Base-by-base conservation (phyloP, 1,140 invertebrate genomes). In the Drosophila bocki region DNA sequence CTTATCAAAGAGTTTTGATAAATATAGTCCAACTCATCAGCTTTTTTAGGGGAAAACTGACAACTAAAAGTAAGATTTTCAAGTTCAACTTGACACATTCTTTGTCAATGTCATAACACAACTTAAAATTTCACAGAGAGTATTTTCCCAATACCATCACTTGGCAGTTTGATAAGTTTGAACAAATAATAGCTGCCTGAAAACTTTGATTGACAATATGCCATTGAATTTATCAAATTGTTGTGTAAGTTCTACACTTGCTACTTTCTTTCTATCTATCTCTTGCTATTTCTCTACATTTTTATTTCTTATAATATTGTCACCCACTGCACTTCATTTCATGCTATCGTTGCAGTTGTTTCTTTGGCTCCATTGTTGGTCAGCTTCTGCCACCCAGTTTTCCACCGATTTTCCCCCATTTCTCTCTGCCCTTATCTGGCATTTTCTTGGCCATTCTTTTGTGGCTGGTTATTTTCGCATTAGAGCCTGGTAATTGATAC, bases 401-500 rank as follows among this genome's bases (percentile, higher is more conserved):
- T 62, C 37, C 45, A 33, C n/a, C 22, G 39, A 17, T 45, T 41
- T 32, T 50, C 53, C 33, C 37, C 22, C 22, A 26, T 51, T 51
- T 72, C 69, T 60, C 8, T 15, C 32, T 74, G 53, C 56, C 57
- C 63, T 68, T 72, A 42, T 65, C 64, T 81, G 50, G 54, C 45
- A 58, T 60, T 80, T 76, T 67, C 56, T 41, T 74, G 58, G 67
- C 67, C 68, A 59, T 76, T 86, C 60, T 80, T 80, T 87, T 70
- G 63, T 87, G 67, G 45, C 80, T 88, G 76, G 84, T 87, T 88
- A 88, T 87, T 78, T 87, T 84, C 80, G 84, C 85, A 84, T 87
- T 87, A 87, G 80, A 87, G 69, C 70, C 74, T 75, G 75, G 85
- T 88, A 88, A 88, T 88, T 88, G 85, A 88, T 88, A 88, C 85